Evolutionary conservation across 2,888 invertebrate species (phyloP).

Genomic region (Seira ritae): DNA sequence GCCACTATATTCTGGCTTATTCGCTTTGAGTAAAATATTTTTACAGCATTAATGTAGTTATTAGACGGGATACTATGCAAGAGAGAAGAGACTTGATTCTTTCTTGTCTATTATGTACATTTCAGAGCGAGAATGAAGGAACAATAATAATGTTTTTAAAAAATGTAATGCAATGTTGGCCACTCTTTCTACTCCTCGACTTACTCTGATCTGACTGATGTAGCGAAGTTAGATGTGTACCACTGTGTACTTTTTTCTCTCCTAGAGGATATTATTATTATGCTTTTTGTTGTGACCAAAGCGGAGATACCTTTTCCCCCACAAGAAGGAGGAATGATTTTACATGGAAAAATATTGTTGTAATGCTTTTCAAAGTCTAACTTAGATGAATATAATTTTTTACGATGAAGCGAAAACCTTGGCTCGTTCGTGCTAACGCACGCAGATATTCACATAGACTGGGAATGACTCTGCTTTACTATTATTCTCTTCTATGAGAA

Average conservation of each 20-base stretch:
- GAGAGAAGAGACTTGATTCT: neutral
- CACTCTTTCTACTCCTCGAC: slow-evolving; percentile 43
- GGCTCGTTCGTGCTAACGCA: slow-evolving; percentile 15
- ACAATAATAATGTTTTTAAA: slow-evolving; percentile 58
- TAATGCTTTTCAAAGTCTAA: slow-evolving; percentile 63
- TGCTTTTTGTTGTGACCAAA: slow-evolving; percentile 57
- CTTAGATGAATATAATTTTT: slow-evolving; percentile 58
- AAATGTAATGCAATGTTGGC: slow-evolving; percentile 62
- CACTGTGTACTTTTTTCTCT: slow-evolving; percentile 30
- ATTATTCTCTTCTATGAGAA: slow-evolving; percentile 26
- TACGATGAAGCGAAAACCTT: neutral
- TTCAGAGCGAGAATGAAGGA: slow-evolving; percentile 41
- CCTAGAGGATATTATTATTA: slow-evolving; percentile 59
- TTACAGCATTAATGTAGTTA: no score
- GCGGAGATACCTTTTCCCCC: slow-evolving; percentile 57
- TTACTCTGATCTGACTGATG: slow-evolving; percentile 24
- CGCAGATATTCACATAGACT: slow-evolving; percentile 51
- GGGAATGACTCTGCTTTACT: slow-evolving; percentile 49
- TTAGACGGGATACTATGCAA: no score
- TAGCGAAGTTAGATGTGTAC: slow-evolving; percentile 39
- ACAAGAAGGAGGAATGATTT: slow-evolving; percentile 46
- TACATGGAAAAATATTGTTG: slow-evolving; percentile 53
- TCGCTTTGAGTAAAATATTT: no score
- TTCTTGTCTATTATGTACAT: slow-evolving; percentile 60
- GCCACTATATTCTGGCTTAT: no score